A percentile compares a stretch with the other conserved stretches of the same genome.
Conservation (phyloP, 2,113 vertebrate genomes). For the Verasper variegatus region DNA sequence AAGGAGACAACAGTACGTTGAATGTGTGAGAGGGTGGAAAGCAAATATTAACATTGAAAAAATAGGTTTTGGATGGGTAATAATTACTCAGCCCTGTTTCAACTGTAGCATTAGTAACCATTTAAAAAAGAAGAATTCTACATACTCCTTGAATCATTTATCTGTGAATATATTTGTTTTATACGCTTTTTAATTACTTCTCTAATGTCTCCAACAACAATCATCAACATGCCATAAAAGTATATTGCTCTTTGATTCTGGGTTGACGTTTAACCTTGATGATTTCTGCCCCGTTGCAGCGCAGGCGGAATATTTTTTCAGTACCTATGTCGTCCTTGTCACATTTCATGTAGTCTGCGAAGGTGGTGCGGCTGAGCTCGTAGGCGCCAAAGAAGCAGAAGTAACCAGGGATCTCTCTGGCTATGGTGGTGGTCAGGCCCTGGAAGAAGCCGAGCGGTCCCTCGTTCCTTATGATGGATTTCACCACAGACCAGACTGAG, state of each 20-base stretch:
- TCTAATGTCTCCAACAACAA: too few relatives aligned
- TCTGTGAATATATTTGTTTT: too few relatives aligned
- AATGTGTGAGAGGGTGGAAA: neutral
- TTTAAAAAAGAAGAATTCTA: too few relatives aligned
- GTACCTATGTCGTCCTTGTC: constrained; percentile 94
- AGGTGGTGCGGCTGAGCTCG: constrained; percentile 89
- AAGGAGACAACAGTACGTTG: neutral
- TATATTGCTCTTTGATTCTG: too few relatives aligned
- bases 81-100: too few relatives aligned
- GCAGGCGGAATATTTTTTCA: neutral
- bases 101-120: too few relatives aligned
- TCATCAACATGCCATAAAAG: too few relatives aligned
- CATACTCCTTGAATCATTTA: too few relatives aligned
- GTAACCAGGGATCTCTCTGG: constrained; percentile 95
- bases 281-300: too few relatives aligned
- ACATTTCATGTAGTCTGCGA: constrained; percentile 86
- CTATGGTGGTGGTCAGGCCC: constrained; percentile 91
- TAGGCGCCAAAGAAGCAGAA: constrained; percentile 98
- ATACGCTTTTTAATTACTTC: too few relatives aligned
- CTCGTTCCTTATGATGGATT: constrained; percentile 88
- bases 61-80: neutral
- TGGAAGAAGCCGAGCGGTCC: constrained; percentile 93
- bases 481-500: constrained; percentile 93
- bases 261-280: too few relatives aligned
- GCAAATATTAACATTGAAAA: neutral